phyloP scores from a whole-genome alignment of 2,797 vertebrate species.

The Presbytis comata region DNA sequence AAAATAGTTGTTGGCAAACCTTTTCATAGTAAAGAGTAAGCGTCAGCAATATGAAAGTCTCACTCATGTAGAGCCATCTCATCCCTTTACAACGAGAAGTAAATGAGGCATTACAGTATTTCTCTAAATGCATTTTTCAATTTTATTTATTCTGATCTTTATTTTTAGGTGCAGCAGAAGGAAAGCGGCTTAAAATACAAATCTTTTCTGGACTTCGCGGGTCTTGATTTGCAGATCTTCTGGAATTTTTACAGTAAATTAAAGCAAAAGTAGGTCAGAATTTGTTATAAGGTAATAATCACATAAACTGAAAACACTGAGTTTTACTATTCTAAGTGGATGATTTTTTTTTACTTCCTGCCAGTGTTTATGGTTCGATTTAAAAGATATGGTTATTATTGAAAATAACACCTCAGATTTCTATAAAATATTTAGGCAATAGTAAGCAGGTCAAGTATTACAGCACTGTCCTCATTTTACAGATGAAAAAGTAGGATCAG shows the following conservation, averaged over 20 bases:
- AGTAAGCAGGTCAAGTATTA: neutral
- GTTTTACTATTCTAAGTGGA: conserved; percentile 19
- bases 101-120: neutral
- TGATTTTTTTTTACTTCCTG: neutral
- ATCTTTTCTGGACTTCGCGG: conserved; percentile 93
- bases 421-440: neutral
- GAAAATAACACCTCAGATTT: conserved; percentile 26
- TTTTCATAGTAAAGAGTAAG: neutral
- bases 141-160: conserved; percentile 67
- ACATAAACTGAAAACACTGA: neutral
- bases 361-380: conserved; percentile 17
- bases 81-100: neutral
- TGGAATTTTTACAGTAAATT: conserved; percentile 98
- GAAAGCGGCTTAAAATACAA: conserved; percentile 92
- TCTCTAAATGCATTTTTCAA: conserved; percentile 56
- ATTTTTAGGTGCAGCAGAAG: conserved; percentile 88
- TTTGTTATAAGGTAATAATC: conserved; percentile 47
- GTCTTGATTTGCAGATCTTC: conserved; percentile 92
- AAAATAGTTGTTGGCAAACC: neutral
- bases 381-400: conserved; percentile 39
- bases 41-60: neutral
- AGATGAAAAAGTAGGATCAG: neutral
- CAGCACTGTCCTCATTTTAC: neutral
- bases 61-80: neutral
- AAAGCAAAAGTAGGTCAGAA: conserved; percentile 91